Conservation (phyloP, 2,113 vertebrate genomes). For the Crotalus helleri region DNA sequence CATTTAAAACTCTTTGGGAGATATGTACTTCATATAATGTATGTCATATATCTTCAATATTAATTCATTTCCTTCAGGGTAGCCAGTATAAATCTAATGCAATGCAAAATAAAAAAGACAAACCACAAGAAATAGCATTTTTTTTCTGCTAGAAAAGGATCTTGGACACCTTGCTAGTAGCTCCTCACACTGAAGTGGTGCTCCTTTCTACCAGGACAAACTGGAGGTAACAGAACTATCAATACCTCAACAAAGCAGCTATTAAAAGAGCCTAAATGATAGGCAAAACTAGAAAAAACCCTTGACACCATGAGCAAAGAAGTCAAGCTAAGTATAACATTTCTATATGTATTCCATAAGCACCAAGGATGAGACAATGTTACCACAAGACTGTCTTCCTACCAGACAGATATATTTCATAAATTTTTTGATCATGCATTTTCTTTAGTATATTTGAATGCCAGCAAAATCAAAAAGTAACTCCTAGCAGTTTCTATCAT, state of each 20-base stretch:
- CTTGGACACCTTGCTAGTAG: not conserved
- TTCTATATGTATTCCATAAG: not conserved
- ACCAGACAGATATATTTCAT: not conserved
- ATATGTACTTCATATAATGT: not conserved
- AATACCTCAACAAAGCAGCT: not conserved
- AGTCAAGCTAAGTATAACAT: not conserved
- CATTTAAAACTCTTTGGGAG: not conserved
- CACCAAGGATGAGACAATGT: not conserved
- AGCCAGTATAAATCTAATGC: not conserved
- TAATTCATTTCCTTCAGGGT: not conserved
- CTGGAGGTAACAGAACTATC: not conserved
- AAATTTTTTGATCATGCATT: not conserved
- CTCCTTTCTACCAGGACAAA: too few relatives aligned
- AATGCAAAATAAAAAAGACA: not conserved
- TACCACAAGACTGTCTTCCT: not conserved
- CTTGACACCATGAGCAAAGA: not conserved
- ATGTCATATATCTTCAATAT: not conserved
- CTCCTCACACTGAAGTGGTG: not conserved
- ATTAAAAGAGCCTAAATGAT: not conserved
- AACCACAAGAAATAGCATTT: not conserved
- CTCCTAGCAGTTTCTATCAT: not conserved
- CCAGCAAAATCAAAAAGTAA: not conserved
- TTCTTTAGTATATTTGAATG: not conserved
- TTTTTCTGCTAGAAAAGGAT: not conserved
- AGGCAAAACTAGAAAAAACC: not conserved